These are phyloP conservation scores for Ormyrus pomaceus DNA, from an alignment of 2,888 invertebrate genomes.

Conservation along the genomic window DNA sequence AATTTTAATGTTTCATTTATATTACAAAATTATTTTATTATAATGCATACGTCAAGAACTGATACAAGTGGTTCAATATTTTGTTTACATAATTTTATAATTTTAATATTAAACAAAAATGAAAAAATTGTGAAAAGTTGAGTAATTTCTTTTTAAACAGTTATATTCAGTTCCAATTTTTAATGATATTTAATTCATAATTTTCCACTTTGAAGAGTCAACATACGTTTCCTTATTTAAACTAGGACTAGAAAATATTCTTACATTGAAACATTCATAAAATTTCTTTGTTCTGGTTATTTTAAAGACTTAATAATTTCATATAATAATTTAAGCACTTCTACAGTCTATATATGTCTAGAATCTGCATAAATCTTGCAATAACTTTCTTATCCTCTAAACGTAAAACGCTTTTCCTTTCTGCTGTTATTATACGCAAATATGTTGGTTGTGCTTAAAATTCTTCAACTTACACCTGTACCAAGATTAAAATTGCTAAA, in stretches of 20 bases:
- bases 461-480: conserved; percentile 49
- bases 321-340: conserved; percentile 46
- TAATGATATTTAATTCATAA: not conserved
- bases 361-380: conserved; percentile 39
- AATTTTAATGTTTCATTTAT: too few relatives aligned
- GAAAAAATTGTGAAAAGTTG: too few relatives aligned
- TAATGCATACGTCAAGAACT: too few relatives aligned
- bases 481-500: conserved; percentile 29
- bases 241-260: conserved; percentile 16
- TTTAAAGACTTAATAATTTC: conserved; percentile 34
- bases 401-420: conserved; percentile 22
- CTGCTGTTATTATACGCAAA: conserved; percentile 7
- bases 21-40: not conserved
- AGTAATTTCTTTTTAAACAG: too few relatives aligned
- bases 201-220: conserved; percentile 9
- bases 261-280: conserved; percentile 15
- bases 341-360: conserved; percentile 46
- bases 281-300: not conserved
- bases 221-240: not conserved
- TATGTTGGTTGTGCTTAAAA: conserved; percentile 27
- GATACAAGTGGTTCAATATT: too few relatives aligned
- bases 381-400: conserved; percentile 48
- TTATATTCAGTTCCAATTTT: too few relatives aligned
- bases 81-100: too few relatives aligned
- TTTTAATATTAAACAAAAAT: not conserved